Evolutionary conservation across 2,888 invertebrate species (phyloP).

Genomic region (Salpingus planirostris): DNA sequence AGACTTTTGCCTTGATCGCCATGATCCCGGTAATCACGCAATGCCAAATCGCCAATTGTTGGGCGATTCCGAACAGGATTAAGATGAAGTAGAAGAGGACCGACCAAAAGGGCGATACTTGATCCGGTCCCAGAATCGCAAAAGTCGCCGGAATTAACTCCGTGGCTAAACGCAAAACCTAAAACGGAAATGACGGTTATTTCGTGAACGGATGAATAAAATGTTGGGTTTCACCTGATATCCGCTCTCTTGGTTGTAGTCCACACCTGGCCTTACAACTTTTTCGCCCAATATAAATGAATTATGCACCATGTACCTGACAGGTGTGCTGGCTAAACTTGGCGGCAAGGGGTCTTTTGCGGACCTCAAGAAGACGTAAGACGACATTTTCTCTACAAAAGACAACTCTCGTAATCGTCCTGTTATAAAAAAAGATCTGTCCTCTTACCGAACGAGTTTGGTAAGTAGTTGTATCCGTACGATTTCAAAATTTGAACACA

Average conservation of each 20-base stretch:
- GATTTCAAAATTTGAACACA: constrained; percentile 70
- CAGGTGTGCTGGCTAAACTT: constrained; percentile 51
- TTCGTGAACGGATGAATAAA: neutral
- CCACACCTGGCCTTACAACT: constrained; percentile 50
- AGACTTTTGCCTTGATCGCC: constrained; percentile 62
- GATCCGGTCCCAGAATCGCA: constrained; percentile 63
- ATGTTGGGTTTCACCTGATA: constrained; percentile 51
- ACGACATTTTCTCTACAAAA: constrained; percentile 57
- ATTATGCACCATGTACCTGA: constrained; percentile 61
- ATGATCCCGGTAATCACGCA: constrained; percentile 80
- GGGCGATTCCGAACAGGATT: constrained; percentile 79
- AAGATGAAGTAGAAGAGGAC: constrained; percentile 77
- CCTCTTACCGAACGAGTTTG: constrained; percentile 83
- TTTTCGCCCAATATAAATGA: constrained; percentile 64
- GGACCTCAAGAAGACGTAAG: constrained; percentile 62
- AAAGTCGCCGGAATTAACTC: constrained; percentile 83
- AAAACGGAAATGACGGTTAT: constrained; percentile 12
- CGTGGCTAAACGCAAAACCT: constrained; percentile 72
- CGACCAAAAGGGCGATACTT: constrained; percentile 81
- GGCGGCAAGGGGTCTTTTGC: constrained; percentile 53
- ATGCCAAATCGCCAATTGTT: constrained; percentile 86
- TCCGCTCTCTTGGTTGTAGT: constrained; percentile 55
- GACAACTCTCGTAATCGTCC: too few relatives aligned
- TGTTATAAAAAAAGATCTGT: too few relatives aligned
- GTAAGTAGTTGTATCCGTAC: constrained; percentile 64